A percentile compares a stretch with the other conserved stretches of the same genome.
Evolutionary conservation across 2,797 vertebrate species (phyloP).

Genomic region (Yasuhikotakia modesta): DNA sequence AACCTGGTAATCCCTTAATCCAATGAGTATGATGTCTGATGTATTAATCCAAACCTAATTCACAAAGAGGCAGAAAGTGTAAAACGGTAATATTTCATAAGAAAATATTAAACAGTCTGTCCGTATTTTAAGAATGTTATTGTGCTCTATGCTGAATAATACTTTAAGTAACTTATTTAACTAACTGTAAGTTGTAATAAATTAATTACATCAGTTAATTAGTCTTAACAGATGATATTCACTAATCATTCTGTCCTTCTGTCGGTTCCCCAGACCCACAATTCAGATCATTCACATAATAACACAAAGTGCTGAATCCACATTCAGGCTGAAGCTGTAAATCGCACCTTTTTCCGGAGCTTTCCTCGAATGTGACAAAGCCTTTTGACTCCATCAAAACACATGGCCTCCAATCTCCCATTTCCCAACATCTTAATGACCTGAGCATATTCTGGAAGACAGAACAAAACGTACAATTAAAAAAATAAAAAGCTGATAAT

Average conservation of each 20-base stretch:
- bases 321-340: too few relatives aligned
- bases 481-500: too few relatives aligned
- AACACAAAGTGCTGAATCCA: too few relatives aligned
- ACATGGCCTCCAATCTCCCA: too few relatives aligned
- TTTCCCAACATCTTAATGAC: constrained; percentile 99
- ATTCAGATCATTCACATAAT: constrained; percentile 21
- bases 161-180: too few relatives aligned
- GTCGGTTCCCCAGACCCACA: neutral
- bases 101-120: neutral
- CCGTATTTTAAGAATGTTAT: neutral
- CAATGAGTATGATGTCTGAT: constrained; percentile 98
- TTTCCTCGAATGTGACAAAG: too few relatives aligned
- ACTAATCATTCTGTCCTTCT: neutral
- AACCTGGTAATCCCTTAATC: constrained; percentile 98
- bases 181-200: too few relatives aligned
- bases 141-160: neutral
- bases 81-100: too few relatives aligned
- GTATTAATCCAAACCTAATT: constrained; percentile 98
- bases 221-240: neutral
- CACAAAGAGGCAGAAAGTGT: neutral
- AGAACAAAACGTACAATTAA: accelerated
- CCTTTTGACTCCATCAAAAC: too few relatives aligned
- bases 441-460: constrained; percentile 90
- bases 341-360: too few relatives aligned
- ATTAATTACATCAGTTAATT: too few relatives aligned